Percentiles rank a stretch among this genome's conserved stretches.
These are phyloP conservation scores for Hydrozoanthus tunicans DNA, from an alignment of 64 coral and sea anemone genomes.

Conservation along the genomic window DNA sequence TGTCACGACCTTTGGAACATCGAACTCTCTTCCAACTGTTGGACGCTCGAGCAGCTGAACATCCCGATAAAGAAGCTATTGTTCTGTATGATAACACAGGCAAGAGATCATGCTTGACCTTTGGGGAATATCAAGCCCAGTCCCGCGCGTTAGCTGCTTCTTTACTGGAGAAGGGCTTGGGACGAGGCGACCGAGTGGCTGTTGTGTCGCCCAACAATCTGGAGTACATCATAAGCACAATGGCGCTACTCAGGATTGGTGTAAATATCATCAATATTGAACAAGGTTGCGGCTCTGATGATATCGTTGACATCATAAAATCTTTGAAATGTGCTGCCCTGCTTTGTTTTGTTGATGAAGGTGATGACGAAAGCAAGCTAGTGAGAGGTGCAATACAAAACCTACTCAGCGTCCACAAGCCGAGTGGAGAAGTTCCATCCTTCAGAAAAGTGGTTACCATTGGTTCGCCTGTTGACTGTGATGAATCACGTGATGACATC, in stretches of 20 bases:
- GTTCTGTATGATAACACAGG: neutral
- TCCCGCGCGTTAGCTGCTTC: constrained; percentile 10
- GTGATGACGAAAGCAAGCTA: too few relatives aligned
- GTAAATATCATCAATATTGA: neutral
- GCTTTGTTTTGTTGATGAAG: too few relatives aligned
- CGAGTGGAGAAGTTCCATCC: neutral
- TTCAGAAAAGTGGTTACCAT: neutral
- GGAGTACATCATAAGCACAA: neutral
- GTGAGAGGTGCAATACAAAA: too few relatives aligned
- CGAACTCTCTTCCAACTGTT: too few relatives aligned
- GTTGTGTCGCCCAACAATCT: neutral
- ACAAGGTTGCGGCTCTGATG: neutral
- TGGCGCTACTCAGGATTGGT: neutral
- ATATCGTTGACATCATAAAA: neutral
- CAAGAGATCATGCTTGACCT: constrained; percentile 21
- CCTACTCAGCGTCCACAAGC: too few relatives aligned
- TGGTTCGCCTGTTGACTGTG: neutral
- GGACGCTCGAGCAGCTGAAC: neutral
- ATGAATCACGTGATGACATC: neutral
- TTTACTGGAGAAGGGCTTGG: too few relatives aligned
- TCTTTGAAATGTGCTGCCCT: too few relatives aligned
- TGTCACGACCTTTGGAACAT: too few relatives aligned
- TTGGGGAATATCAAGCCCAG: neutral
- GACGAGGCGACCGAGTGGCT: too few relatives aligned
- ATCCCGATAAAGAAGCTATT: too few relatives aligned